A percentile compares a stretch with the other conserved stretches of the same genome.
Evolutionary conservation across 2,113 vertebrate species (phyloP).

Genomic region (Tonatia bakeri): DNA sequence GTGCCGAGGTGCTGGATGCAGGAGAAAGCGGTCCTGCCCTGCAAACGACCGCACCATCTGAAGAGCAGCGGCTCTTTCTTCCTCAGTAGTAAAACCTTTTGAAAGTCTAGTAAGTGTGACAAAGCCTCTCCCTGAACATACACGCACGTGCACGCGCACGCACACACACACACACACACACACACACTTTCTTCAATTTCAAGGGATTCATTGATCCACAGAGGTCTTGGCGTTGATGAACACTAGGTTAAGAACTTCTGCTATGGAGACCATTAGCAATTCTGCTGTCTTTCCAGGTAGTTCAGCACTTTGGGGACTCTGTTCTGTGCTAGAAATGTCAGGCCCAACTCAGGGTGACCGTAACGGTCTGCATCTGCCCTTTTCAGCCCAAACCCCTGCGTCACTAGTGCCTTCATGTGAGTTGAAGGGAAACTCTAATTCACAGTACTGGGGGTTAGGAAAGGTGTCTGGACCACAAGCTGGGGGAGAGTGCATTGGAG

Average conservation of each 20-base stretch:
- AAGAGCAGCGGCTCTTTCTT: neutral
- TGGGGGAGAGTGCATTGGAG: neutral
- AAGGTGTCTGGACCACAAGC: neutral
- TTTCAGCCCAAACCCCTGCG: neutral
- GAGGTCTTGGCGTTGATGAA: neutral
- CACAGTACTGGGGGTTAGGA: neutral
- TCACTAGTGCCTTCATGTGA: neutral
- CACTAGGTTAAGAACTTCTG: conserved; percentile 19
- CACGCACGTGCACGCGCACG: no score
- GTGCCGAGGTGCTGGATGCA: neutral
- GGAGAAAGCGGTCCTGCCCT: neutral
- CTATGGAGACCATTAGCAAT: conserved; percentile 23
- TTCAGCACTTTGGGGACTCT: neutral
- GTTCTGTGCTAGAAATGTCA: conserved; percentile 13
- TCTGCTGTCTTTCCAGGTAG: conserved; percentile 12
- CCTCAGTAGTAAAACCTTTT: neutral
- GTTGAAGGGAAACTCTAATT: neutral
- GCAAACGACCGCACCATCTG: neutral
- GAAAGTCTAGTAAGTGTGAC: neutral
- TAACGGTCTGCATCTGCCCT: neutral
- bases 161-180: neutral
- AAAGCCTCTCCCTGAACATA: neutral
- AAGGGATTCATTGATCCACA: conserved; percentile 10
- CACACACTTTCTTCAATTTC: neutral
- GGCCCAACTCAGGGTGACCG: neutral